Conservation (phyloP, 2,113 vertebrate species). For the Noturus placidus region DNA sequence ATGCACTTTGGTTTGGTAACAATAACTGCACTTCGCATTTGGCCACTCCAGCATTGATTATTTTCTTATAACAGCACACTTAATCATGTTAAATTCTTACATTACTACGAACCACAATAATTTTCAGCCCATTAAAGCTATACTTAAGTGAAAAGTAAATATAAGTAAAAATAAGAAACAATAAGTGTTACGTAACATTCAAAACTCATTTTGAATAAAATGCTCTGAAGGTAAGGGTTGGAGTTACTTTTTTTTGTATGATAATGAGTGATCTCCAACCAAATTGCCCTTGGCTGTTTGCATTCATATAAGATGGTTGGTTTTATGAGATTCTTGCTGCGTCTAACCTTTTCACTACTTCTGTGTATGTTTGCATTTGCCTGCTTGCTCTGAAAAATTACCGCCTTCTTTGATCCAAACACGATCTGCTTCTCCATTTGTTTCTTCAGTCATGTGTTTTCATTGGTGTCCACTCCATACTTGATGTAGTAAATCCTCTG, state of each 20-base stretch:
- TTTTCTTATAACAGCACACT: background rate
- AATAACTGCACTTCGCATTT: background rate
- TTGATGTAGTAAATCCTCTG: conserved; percentile 31
- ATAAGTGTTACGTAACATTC: background rate
- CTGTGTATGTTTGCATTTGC: conserved; percentile 25
- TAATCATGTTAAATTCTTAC: background rate
- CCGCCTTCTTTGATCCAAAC: conserved; percentile 16
- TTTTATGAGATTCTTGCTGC: background rate
- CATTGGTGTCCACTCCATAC: conserved; percentile 18
- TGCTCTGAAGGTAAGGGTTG: background rate
- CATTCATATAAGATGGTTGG: background rate
- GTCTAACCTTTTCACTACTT: background rate
- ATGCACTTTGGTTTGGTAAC: background rate
- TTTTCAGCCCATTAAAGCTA: background rate
- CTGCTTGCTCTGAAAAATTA: conserved; percentile 5
- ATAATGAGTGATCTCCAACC: background rate
- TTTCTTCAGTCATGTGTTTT: conserved; percentile 29
- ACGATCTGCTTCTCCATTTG: conserved; percentile 1
- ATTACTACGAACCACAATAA: background rate
- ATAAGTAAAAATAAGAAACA: background rate
- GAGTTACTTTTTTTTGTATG: background rate
- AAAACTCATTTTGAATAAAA: background rate
- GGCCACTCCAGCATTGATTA: background rate
- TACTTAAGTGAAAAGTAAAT: background rate
- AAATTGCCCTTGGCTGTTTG: background rate